Conservation (phyloP, 1,140 invertebrate species). For the Platyscapa corneri region DNA sequence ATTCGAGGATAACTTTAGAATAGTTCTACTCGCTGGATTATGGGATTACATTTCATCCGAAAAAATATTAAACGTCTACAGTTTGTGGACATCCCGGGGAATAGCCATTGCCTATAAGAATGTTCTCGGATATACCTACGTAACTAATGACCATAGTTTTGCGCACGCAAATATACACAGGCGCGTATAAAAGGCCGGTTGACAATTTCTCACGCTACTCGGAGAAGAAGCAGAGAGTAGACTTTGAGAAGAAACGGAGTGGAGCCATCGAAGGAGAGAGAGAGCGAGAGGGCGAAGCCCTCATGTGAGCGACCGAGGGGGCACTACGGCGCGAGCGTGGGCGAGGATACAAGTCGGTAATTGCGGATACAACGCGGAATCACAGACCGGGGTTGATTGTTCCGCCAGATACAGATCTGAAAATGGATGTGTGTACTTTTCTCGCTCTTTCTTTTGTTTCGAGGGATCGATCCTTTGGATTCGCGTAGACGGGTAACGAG, state of each 20-base stretch:
- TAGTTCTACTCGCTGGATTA: too few relatives aligned
- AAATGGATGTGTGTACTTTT: constrained; percentile 45
- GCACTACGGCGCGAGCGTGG: neutral
- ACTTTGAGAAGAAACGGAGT: constrained; percentile 36
- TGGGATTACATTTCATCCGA: neutral
- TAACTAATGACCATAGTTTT: constrained; percentile 28
- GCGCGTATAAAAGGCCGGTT: constrained; percentile 37
- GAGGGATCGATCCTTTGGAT: constrained; percentile 15
- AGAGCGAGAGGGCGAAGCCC: neutral
- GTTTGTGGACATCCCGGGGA: neutral
- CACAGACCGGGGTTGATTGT: constrained; percentile 43
- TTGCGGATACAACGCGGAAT: constrained; percentile 46
- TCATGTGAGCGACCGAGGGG: neutral
- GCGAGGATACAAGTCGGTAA: constrained; percentile 49
- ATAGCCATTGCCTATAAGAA: constrained; percentile 2
- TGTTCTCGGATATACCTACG: constrained; percentile 25
- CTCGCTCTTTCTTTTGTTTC: constrained; percentile 25
- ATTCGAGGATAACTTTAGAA: too few relatives aligned
- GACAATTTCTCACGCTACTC: constrained; percentile 51
- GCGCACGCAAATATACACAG: neutral
- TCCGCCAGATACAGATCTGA: constrained; percentile 48
- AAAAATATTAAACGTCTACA: neutral
- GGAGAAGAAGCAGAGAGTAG: neutral
- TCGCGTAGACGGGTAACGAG: constrained; percentile 45
- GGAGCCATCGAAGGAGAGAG: neutral